Base-by-base conservation (phyloP, 2,113 vertebrate species). In the Corvus cornix region DNA sequence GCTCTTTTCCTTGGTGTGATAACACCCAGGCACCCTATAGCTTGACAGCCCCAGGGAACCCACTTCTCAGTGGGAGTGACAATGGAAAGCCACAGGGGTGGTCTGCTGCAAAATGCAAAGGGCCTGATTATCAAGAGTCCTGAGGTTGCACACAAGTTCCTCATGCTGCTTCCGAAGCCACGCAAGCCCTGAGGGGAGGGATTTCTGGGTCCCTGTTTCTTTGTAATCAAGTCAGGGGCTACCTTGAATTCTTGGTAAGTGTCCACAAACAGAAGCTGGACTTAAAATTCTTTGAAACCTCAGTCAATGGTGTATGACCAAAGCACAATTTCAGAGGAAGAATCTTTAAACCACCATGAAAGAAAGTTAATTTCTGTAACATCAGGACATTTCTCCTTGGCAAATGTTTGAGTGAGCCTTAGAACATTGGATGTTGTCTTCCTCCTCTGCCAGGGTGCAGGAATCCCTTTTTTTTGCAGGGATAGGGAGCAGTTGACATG, bases 401-500 rank as follows among this genome's bases (percentile, higher is more conserved):
- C 14, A 69, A 18, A 16, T 77, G 8, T 19, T 44, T 68, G 27
- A 52, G 18, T 37, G 9, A 52, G 18, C 22, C 7, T 12, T 28
- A 23, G 21, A 11, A 10, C 0, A 1, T 9, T 39, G 21, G 9
- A 6, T 3, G 0, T 14, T n/a, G 19, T 31, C 31, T 67, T 43
- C 43, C 43, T 41, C 13, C 3, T 6, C 1, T 37, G 44, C 8
- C 16, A 6, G 13, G 7, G 2, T 18, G 12, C 3, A 6, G 68
- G 23, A 41, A 6, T 22, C n/a, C n/a, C n/a, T n/a, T 37, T 70
- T 3, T 22, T 31, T 53, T 33, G 2, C 11, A 4, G 5, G 5
- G 21, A 18, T 0, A 5, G 58, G 63, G 63, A 23, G 1, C 19
- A 24, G 17, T 26, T 87, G 43, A 12, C 14, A 21, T 5, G 12